phyloP scores from a whole-genome alignment of 2,113 vertebrate genomes.

The Sciurus niger region DNA sequence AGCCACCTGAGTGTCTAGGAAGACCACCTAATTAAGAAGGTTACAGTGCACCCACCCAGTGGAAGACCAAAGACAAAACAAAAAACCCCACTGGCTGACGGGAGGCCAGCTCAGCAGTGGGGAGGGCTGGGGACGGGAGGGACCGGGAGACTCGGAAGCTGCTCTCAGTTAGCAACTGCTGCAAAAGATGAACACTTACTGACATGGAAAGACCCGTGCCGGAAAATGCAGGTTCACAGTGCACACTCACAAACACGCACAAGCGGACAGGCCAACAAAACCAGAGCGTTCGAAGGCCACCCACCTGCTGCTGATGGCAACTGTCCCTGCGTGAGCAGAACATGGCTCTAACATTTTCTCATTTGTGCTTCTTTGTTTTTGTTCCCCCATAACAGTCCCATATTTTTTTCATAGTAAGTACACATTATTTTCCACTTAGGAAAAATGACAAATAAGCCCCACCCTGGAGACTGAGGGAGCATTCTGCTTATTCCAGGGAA shows the following conservation, averaged over 20 bases:
- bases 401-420: conserved; percentile 35
- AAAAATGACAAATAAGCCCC: conserved; percentile 49
- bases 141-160: not conserved
- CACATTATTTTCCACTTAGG: conserved; percentile 72
- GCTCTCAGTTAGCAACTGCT: not conserved
- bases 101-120: not conserved
- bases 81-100: not conserved
- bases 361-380: not conserved
- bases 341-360: not conserved
- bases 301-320: not conserved
- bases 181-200: not conserved
- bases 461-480: conserved; percentile 46
- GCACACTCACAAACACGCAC: fast-evolving
- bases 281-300: not conserved
- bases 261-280: fast-evolving
- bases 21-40: not conserved
- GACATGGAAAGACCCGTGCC: not conserved
- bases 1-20: not conserved
- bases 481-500: not conserved
- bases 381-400: not conserved
- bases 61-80: fast-evolving
- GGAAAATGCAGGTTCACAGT: not conserved
- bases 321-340: not conserved
- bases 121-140: fast-evolving
- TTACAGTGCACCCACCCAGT: fast-evolving